Evolutionary conservation across 2,888 invertebrate species (phyloP).

Genomic region (Rhingia campestris): DNA sequence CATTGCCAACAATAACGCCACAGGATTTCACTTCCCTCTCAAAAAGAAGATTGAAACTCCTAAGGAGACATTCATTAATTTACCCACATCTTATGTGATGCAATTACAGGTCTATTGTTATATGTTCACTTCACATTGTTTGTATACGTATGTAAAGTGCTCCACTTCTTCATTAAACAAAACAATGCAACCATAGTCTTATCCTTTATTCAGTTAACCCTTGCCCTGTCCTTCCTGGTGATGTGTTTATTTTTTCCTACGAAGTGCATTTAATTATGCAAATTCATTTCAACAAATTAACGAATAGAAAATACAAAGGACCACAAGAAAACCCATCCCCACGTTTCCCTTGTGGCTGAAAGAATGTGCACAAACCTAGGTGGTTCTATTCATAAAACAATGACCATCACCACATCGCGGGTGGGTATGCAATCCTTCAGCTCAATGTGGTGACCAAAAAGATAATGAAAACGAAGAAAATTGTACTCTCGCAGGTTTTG

Average conservation of each 20-base stretch:
- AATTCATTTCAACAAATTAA: conserved; percentile 24
- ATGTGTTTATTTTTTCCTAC: not conserved
- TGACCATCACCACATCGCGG: conserved; percentile 10
- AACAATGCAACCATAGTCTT: conserved; percentile 2
- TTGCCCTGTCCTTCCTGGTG: not conserved
- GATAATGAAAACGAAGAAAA: conserved; percentile 2
- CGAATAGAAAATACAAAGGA: conserved; percentile 1
- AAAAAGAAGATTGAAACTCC: not conserved
- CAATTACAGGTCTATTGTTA: conserved; percentile 17
- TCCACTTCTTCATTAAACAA: conserved; percentile 10
- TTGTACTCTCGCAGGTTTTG: not conserved
- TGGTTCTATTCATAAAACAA: conserved; percentile 20
- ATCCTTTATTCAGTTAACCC: not conserved
- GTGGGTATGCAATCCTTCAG: not conserved
- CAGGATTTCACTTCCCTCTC: not conserved
- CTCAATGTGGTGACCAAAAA: not conserved
- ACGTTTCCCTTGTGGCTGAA: not conserved
- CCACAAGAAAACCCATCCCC: not conserved
- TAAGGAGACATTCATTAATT: conserved; percentile 21
- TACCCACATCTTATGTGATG: not conserved
- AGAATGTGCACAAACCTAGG: not conserved
- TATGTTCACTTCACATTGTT: not conserved
- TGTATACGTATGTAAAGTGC: not conserved
- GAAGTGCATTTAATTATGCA: conserved; percentile 28
- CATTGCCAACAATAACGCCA: not conserved